A percentile compares a stretch with the other conserved stretches of the same genome.
phyloP scores from a whole-genome alignment of 2,797 vertebrate species.

The Danio choprae region DNA sequence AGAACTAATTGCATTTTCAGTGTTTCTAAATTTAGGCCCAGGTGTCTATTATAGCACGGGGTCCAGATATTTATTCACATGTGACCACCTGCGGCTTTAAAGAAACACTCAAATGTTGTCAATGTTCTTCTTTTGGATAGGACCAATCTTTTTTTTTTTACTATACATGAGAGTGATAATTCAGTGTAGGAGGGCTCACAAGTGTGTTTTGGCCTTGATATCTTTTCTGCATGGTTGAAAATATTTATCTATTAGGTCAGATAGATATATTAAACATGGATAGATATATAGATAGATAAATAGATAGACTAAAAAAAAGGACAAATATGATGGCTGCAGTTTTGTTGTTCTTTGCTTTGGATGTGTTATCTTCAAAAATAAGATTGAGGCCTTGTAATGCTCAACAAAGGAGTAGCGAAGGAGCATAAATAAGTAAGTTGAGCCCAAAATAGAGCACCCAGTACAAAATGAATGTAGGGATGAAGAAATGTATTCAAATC shows the following conservation, averaged over 20 bases:
- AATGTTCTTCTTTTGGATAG: constrained; percentile 35
- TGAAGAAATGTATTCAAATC: no score
- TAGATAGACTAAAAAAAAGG: no score
- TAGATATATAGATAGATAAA: background rate
- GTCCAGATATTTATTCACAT: constrained; percentile 61
- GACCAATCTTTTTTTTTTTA: constrained; percentile 22
- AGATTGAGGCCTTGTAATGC: no score
- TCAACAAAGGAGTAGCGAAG: no score
- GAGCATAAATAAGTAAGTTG: no score
- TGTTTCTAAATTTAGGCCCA: constrained; percentile 64
- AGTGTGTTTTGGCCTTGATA: background rate
- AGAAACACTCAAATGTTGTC: constrained; percentile 39
- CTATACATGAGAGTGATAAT: constrained; percentile 3
- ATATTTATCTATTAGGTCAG: no score
- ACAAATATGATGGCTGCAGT: background rate
- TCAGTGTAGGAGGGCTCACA: constrained; percentile 4
- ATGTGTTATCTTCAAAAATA: no score
- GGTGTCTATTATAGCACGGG: constrained; percentile 67
- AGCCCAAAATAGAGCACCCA: background rate
- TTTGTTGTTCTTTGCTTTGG: no score
- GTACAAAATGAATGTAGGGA: no score
- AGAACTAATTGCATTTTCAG: constrained; percentile 67
- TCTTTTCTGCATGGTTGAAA: background rate
- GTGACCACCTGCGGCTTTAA: constrained; percentile 56
- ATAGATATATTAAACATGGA: no score